These are phyloP conservation scores for Manis javanica DNA, from an alignment of 2,797 vertebrate species.

Conservation along the genomic window DNA sequence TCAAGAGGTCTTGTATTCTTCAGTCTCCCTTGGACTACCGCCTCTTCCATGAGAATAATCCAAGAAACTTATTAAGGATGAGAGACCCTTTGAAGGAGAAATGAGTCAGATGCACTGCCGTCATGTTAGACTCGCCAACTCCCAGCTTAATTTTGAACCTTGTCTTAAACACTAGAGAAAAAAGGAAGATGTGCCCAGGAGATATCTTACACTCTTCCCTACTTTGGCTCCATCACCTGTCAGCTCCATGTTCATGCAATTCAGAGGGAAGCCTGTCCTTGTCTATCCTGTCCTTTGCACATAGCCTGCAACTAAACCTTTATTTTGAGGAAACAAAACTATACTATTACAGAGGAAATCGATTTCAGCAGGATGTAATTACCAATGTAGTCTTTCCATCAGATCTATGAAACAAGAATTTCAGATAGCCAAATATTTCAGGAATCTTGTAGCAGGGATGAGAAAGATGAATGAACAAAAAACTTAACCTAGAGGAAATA, in stretches of 20 bases:
- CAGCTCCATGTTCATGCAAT: not conserved
- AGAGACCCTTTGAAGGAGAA: not conserved
- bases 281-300: not conserved
- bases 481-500: not conserved
- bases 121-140: not conserved
- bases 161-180: not conserved
- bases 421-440: not conserved
- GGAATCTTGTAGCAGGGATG: not conserved
- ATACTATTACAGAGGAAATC: not conserved
- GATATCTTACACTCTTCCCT: not conserved
- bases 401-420: not conserved
- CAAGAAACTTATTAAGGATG: not conserved
- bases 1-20: not conserved
- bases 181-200: not conserved
- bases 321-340: not conserved
- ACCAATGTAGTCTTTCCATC: not conserved
- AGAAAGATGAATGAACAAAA: not conserved
- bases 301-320: not conserved
- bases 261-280: not conserved
- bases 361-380: not conserved
- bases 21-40: not conserved
- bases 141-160: not conserved
- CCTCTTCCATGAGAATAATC: not conserved
- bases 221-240: not conserved
- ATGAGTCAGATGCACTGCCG: not conserved